Conservation (phyloP, 2,888 invertebrate genomes). For the Sisyra terminalis region DNA sequence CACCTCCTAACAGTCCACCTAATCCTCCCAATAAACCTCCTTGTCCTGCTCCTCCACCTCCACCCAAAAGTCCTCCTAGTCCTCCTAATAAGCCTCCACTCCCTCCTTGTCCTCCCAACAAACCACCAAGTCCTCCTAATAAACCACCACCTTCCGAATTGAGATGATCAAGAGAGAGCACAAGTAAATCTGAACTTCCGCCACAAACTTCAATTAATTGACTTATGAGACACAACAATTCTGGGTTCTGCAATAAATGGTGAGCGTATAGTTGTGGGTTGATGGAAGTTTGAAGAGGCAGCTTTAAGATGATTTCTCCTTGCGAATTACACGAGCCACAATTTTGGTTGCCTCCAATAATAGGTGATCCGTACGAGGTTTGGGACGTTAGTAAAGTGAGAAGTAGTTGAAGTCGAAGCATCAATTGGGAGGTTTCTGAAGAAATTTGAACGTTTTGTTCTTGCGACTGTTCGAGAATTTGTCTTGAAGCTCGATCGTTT, state of each 20-base stretch:
- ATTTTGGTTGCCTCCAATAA: neutral
- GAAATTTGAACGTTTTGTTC: no score
- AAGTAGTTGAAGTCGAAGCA: slow-evolving; percentile 1
- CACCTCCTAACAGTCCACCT: slow-evolving; percentile 5
- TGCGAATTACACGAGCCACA: neutral
- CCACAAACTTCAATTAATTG: slow-evolving; percentile 6
- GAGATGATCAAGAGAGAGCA: slow-evolving; percentile 5
- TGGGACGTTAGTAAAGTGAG: neutral
- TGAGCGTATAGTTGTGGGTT: slow-evolving; percentile 36
- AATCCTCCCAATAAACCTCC: slow-evolving; percentile 6
- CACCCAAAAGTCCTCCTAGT: slow-evolving; percentile 5
- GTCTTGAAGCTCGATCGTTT: no score
- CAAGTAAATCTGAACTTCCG: slow-evolving; percentile 5
- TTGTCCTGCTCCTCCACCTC: neutral
- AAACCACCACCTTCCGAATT: neutral
- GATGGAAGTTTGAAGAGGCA: slow-evolving; percentile 22
- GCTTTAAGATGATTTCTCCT: slow-evolving; percentile 4
- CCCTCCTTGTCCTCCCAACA: slow-evolving; percentile 5
- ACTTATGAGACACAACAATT: slow-evolving; percentile 19
- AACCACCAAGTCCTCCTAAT: slow-evolving; percentile 4
- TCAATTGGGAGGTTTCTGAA: neutral
- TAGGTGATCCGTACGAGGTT: neutral
- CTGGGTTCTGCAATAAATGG: slow-evolving; percentile 39
- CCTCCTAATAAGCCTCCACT: slow-evolving; percentile 8
- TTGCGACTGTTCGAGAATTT: no score